Base-by-base conservation (phyloP, 2,888 invertebrate genomes). In the Gryllus longicercus region DNA sequence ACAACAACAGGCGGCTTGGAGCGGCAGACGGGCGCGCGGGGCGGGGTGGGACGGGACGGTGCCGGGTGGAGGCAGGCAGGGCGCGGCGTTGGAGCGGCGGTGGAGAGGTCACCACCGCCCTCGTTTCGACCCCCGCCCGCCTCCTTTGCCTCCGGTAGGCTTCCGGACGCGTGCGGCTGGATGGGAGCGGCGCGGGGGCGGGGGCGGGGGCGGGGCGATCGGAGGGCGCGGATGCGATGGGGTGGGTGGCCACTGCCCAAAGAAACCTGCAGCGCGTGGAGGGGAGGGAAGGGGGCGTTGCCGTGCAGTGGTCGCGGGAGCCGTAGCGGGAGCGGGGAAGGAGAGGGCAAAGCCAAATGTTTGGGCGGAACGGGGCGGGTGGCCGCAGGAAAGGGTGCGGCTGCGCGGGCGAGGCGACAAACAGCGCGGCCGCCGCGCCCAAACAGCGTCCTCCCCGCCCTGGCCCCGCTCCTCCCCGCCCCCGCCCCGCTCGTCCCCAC, bases 371-470 rank as follows among this genome's bases (percentile, higher is more conserved):
- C 63, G 63, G 63, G 16, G 14, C 63, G 63, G 63, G 63, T n/a
- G 63, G 63, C n/a, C 63, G 63, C 63, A 63, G 63, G 63, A 63
- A 63, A 63, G 63, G 63, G 63, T n/a, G 63, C 2, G 63, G 63
- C 63, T n/a, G 63, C 16, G 63, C 63, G n/a, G 63, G 16, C 16
- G 63, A n/a, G 16, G 63, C 16, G 63, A 63, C 63, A 63, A 63
- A 63, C 63, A 63, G 63, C 63, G 14, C 63, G n/a, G 16, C 63
- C 63, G n/a, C 63, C 63, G 16, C 63, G 63, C 63, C 63, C 63
- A 63, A 63, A 63, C 63, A 63, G 63, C 63, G 63, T 63, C 63
- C 63, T 63, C 63, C n/a, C n/a, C n/a, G n/a, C n/a, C n/a, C n/a
- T n/a, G n/a, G n/a, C n/a, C n/a, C n/a, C n/a, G n/a, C n/a, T n/a